These are phyloP conservation scores for Leptobrachium ailaonicum DNA, from an alignment of 2,113 vertebrate genomes.

Conservation along the genomic window DNA sequence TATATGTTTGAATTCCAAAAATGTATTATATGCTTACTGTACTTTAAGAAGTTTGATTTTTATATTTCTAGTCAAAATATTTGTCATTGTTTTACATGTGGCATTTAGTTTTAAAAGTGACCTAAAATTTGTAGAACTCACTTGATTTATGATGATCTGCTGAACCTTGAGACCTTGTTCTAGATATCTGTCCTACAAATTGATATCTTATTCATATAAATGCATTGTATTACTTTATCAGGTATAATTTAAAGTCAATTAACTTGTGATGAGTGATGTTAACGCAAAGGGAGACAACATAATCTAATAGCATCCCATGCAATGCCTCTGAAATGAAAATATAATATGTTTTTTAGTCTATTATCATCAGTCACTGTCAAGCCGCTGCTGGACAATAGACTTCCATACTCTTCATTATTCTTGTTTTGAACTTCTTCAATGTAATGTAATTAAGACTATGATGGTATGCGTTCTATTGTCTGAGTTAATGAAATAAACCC, in stretches of 20 bases:
- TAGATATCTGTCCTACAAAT: constrained; percentile 45
- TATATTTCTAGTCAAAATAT: too few species aligned
- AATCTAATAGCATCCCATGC: constrained; percentile 46
- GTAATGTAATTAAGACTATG: not conserved
- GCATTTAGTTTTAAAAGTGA: constrained; percentile 16
- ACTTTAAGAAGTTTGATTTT: too few species aligned
- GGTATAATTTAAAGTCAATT: constrained; percentile 50
- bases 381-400: constrained; percentile 43
- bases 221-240: constrained; percentile 49
- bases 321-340: constrained; percentile 42
- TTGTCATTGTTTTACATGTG: not conserved
- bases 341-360: constrained; percentile 49
- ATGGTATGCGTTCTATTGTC: not conserved
- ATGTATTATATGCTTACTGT: too few species aligned
- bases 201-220: constrained; percentile 49
- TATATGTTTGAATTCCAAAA: too few species aligned
- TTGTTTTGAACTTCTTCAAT: constrained; percentile 8
- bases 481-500: not conserved
- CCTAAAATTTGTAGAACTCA: constrained; percentile 40
- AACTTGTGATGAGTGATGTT: constrained; percentile 46
- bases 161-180: constrained; percentile 34
- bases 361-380: constrained; percentile 51
- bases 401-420: constrained; percentile 24
- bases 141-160: constrained; percentile 43
- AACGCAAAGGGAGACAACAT: constrained; percentile 44